Evolutionary conservation across 2,888 invertebrate species (phyloP).

Genomic region (Cantharis flavilabris): DNA sequence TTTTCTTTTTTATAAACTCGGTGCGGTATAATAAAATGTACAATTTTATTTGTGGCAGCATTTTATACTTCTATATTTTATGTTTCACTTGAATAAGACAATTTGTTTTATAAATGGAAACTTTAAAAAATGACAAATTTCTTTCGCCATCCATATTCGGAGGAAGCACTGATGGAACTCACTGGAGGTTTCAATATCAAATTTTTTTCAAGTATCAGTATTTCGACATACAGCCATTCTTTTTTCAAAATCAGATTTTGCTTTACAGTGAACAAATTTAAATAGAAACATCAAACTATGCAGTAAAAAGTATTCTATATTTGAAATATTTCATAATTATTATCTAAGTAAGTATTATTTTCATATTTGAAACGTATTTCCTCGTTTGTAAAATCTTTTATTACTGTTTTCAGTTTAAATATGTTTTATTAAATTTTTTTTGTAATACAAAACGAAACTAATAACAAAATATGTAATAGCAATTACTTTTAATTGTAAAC

Average conservation of each 20-base stretch:
- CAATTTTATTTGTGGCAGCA: background rate
- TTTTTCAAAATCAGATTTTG: background rate
- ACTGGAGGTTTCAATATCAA: background rate
- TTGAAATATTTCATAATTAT: no score
- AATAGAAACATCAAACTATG: no score
- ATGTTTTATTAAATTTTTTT: no score
- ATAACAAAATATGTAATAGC: no score
- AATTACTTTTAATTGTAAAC: no score
- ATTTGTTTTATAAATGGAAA: background rate
- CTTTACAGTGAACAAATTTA: no score
- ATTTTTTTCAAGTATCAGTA: background rate
- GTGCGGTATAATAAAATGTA: background rate
- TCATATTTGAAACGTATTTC: background rate
- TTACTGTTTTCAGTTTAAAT: no score
- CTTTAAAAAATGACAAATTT: background rate
- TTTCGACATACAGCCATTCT: background rate
- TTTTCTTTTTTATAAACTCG: background rate
- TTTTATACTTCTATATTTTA: background rate
- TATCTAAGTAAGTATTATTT: background rate
- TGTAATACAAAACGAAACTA: no score
- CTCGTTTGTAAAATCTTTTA: no score
- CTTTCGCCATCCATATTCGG: background rate
- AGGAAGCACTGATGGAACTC: background rate
- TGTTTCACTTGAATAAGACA: background rate
- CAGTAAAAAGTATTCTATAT: no score